Evolutionary conservation across 2,797 vertebrate genomes (phyloP).

Genomic region (Sebastes paucispinis): DNA sequence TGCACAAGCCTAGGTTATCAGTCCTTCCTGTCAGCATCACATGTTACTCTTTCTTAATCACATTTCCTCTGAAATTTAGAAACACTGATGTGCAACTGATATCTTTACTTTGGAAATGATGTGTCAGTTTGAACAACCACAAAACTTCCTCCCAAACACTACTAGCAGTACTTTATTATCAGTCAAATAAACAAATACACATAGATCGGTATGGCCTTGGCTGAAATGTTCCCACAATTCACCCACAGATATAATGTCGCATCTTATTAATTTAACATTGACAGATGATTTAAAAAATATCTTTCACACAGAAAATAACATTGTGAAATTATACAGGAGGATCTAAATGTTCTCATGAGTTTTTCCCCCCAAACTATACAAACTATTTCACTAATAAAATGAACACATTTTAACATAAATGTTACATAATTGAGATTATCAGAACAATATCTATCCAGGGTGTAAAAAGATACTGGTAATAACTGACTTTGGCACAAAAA

Average conservation of each 20-base stretch:
- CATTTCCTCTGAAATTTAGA: no score
- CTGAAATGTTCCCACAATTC: neutral
- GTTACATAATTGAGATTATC: neutral
- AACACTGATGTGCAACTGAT: no score
- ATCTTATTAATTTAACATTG: neutral
- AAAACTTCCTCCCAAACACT: no score
- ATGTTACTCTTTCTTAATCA: no score
- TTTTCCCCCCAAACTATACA: no score
- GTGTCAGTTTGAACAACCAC: no score
- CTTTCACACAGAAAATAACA: neutral
- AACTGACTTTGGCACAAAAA: no score
- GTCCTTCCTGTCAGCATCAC: neutral
- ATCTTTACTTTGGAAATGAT: neutral
- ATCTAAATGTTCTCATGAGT: no score
- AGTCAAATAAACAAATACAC: neutral
- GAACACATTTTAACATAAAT: neutral
- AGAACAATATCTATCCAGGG: neutral
- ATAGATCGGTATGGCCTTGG: neutral
- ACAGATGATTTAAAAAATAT: neutral
- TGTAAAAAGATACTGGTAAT: neutral
- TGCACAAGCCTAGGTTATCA: neutral
- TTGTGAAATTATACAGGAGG: neutral
- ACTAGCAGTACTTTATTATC: no score
- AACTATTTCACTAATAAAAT: neutral
- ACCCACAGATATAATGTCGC: neutral